Evolutionary conservation across 2,888 invertebrate genomes (phyloP).

Genomic region (Nowickia ferox): DNA sequence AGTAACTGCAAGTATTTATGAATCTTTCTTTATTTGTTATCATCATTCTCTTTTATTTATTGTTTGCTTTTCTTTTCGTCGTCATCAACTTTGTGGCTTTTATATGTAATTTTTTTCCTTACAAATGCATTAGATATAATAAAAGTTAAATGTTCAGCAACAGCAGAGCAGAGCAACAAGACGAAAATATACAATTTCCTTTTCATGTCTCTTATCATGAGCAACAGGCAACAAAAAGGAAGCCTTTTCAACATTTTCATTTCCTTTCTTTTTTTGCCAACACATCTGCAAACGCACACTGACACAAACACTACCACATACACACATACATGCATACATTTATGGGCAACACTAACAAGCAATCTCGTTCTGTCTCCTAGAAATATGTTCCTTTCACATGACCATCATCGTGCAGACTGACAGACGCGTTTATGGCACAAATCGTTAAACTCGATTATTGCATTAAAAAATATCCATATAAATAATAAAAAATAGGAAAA

Average conservation of each 20-base stretch:
- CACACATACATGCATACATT: not conserved
- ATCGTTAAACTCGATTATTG: constrained; percentile 67
- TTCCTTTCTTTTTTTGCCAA: constrained; percentile 63
- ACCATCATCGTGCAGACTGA: not conserved
- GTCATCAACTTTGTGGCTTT: constrained; percentile 50
- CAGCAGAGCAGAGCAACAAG: constrained; percentile 48
- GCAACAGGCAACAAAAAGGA: constrained; percentile 69
- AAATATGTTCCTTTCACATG: constrained; percentile 14
- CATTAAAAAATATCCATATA: constrained; percentile 39
- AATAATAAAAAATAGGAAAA: constrained; percentile 5
- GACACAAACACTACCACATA: not conserved
- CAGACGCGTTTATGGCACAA: constrained; percentile 60
- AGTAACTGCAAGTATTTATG: constrained; percentile 58
- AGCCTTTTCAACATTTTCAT: constrained; percentile 69
- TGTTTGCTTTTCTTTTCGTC: constrained; percentile 33
- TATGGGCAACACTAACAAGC: constrained; percentile 10
- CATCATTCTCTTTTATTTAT: constrained; percentile 41
- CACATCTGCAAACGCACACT: constrained; percentile 44
- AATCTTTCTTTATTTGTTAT: constrained; percentile 61
- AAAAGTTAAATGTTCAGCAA: constrained; percentile 51
- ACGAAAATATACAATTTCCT: constrained; percentile 69
- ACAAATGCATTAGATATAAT: constrained; percentile 46
- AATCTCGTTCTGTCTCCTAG: not conserved
- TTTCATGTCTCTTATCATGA: constrained; percentile 70
- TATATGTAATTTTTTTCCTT: constrained; percentile 1